phyloP scores from a whole-genome alignment of 2,113 vertebrate species.

The Illadopsis cleaveri region DNA sequence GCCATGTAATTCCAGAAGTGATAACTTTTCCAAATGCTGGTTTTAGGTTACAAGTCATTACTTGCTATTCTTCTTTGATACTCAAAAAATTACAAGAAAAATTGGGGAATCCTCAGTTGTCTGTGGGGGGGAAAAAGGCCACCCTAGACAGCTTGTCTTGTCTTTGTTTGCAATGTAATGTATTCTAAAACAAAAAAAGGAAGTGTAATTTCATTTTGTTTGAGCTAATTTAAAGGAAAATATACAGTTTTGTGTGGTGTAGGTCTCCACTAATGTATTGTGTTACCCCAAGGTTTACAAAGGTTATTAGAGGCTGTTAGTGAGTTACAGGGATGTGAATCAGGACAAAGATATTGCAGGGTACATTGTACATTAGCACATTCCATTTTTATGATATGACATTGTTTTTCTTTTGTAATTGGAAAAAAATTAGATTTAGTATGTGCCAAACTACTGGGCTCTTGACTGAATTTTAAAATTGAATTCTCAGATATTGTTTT shows the following conservation, averaged over 20 bases:
- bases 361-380: background rate
- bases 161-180: background rate
- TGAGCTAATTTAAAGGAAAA: background rate
- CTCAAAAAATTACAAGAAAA: background rate
- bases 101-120: background rate
- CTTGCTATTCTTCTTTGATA: background rate
- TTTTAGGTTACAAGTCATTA: background rate
- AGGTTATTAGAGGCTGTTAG: background rate
- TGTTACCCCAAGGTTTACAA: background rate
- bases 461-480: background rate
- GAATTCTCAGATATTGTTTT: background rate
- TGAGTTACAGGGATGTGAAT: background rate
- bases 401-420: background rate
- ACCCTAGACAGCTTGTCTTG: background rate
- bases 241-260: background rate
- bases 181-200: background rate
- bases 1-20: background rate
- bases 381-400: background rate
- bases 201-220: background rate
- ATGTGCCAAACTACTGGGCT: background rate
- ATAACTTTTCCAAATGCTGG: background rate
- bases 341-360: background rate
- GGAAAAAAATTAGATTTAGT: background rate
- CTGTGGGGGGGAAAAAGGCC: fast-evolving
- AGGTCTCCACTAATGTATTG: background rate